Evolutionary conservation across 2,113 vertebrate genomes (phyloP), one percentile per base, ranked within the genome.

Genomic region (Hiodon tergisus): DNA sequence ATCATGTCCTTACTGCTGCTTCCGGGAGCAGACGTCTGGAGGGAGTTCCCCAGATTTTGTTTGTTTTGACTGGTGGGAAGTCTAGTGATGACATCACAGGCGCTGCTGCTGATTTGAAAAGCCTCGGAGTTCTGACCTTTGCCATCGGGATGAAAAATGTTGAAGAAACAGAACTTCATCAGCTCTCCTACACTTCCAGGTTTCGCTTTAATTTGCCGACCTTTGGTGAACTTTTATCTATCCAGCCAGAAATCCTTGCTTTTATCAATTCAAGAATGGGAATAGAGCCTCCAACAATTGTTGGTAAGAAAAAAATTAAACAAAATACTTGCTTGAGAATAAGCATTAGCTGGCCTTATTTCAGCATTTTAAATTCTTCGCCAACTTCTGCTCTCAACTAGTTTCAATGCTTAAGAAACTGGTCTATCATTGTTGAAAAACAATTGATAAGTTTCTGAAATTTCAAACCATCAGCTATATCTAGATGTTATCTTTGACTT

Each of bases 71-170:
- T 0, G 92, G 93, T 3, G 94, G 94, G 65, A 83, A 82, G 10
- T 94, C 95, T 1, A 89, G 91, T 69, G 96, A 98, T 6, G 92
- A 96, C 0, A 80, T 97, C 73, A 79, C 76, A 54, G 85, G 78
- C 47, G 85, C 93, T 75, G 93, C 95, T 0, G 61, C 79, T 78
- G 73, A 87, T 53, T 85, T 98, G 66, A 98, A 97, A 86, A 82
- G 81, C 0, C 92, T 89, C 0, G 90, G 93, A 72, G 91, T 93
- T 0, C 85, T 98, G 79, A 90, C 95, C 10, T 93, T 98, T 0
- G 94, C 93, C 81, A 95, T 97, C 0, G 96, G 97, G 58, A 90
- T 95, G 0, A 92, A 93, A 53, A 93, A 94, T 0, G 91, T 94
- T 0, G 90, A 93, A 80, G 79, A 90, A 69, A 71, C 85, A 0